Conservation (phyloP, 2,888 invertebrate genomes). For the Tetropium fuscum region DNA sequence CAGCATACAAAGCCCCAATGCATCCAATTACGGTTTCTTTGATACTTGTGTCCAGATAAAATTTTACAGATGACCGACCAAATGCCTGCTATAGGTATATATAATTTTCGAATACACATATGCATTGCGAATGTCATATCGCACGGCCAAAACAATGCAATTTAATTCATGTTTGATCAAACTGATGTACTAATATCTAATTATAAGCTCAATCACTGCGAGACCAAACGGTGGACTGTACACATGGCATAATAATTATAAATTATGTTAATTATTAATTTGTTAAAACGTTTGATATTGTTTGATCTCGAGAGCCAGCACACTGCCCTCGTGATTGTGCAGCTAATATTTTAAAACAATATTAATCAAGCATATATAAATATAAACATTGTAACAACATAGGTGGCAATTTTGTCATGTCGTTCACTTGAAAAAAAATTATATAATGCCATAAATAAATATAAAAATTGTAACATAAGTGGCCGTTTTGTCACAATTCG, state of each 20-base stretch:
- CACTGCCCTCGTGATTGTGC: background rate
- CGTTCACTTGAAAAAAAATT: no score
- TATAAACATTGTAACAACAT: no score
- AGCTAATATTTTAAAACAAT: no score
- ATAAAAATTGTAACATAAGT: no score
- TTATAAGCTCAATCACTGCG: constrained; percentile 36
- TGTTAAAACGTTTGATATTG: no score
- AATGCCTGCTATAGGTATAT: constrained; percentile 49
- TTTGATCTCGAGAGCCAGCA: background rate
- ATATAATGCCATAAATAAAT: no score
- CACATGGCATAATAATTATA: constrained; percentile 28
- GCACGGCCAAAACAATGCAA: constrained; percentile 46
- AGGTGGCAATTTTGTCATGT: no score
- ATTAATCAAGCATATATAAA: no score
- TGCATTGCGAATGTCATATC: constrained; percentile 37
- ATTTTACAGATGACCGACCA: constrained; percentile 49
- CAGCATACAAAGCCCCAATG: no score
- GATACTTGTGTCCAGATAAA: constrained; percentile 41
- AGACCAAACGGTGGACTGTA: constrained; percentile 11
- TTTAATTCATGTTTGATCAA: constrained; percentile 50
- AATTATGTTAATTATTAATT: constrained; percentile 32
- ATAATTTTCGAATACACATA: constrained; percentile 30
- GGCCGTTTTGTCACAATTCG: no score
- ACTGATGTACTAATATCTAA: constrained; percentile 42
- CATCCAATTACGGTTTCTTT: constrained; percentile 46